Conservation (phyloP, 2,888 invertebrate species). For the Phanerotoma sp. region DNA sequence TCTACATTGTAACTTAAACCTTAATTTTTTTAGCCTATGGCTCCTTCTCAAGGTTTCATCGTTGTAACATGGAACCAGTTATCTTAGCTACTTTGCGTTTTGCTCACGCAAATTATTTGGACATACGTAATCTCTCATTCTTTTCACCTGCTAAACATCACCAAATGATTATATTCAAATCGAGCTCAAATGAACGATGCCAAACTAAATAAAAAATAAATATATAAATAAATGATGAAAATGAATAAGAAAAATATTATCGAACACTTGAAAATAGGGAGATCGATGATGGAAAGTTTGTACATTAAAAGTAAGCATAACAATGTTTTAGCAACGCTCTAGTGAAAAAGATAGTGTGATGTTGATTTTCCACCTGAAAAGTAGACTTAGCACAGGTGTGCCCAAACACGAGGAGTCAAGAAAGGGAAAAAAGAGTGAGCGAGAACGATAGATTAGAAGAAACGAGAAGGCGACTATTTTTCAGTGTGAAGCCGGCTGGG, state of each 20-base stretch:
- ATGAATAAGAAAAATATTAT: too few relatives aligned
- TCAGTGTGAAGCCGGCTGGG: constrained; percentile 53
- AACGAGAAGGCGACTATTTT: constrained; percentile 21
- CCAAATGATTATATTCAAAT: too few relatives aligned
- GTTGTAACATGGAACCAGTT: too few relatives aligned
- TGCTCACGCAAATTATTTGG: not conserved
- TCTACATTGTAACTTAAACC: not conserved
- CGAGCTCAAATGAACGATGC: not conserved
- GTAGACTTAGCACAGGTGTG: constrained; percentile 23
- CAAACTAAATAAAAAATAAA: too few relatives aligned
- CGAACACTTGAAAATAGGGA: not conserved
- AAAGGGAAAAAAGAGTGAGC: not conserved
- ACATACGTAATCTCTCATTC: not conserved
- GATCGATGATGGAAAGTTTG: too few relatives aligned
- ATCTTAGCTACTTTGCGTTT: not conserved
- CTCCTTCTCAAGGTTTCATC: too few relatives aligned
- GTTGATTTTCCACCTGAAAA: constrained; percentile 24
- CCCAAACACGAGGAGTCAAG: constrained; percentile 18
- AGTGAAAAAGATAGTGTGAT: constrained; percentile 2
- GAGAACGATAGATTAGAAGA: not conserved
- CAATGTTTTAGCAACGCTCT: not conserved
- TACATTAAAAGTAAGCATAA: not conserved
- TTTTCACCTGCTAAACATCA: too few relatives aligned
- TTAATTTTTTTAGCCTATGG: not conserved
- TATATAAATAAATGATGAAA: too few relatives aligned